A percentile compares a stretch with the other conserved stretches of the same genome.
These are phyloP conservation scores for Heliconius ismenius DNA, from an alignment of 2,888 invertebrate genomes.

Conservation along the genomic window DNA sequence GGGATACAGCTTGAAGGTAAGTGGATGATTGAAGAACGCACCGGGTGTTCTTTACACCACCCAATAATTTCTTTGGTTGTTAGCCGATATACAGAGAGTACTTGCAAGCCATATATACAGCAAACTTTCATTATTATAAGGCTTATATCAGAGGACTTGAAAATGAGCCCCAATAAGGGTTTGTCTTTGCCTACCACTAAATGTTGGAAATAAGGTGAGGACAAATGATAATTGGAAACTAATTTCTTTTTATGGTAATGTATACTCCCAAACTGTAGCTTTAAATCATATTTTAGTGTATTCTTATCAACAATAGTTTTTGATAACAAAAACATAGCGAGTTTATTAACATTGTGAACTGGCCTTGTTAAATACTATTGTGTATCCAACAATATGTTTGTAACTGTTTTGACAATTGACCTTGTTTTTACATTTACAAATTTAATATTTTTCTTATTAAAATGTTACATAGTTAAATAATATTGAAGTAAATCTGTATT, in stretches of 20 bases:
- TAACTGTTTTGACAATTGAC: background rate
- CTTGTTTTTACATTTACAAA: background rate
- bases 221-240: background rate
- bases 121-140: too few species aligned
- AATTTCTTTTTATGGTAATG: background rate
- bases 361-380: background rate
- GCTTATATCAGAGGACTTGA: background rate
- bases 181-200: background rate
- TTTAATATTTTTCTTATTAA: too few species aligned
- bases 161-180: background rate
- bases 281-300: constrained; percentile 6
- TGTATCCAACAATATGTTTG: background rate
- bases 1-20: too few species aligned
- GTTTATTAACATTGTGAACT: constrained; percentile 14
- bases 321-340: constrained; percentile 1
- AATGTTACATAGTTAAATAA: too few species aligned
- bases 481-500: too few species aligned
- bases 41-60: too few species aligned
- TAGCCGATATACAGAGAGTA: too few species aligned
- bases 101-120: too few species aligned
- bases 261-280: background rate
- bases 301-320: background rate
- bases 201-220: background rate
- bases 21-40: too few species aligned
- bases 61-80: too few species aligned